Percentiles rank a stretch among this genome's conserved stretches.
These are phyloP conservation scores for Anaspis maculata DNA, from an alignment of 2,888 invertebrate species.

Conservation along the genomic window DNA sequence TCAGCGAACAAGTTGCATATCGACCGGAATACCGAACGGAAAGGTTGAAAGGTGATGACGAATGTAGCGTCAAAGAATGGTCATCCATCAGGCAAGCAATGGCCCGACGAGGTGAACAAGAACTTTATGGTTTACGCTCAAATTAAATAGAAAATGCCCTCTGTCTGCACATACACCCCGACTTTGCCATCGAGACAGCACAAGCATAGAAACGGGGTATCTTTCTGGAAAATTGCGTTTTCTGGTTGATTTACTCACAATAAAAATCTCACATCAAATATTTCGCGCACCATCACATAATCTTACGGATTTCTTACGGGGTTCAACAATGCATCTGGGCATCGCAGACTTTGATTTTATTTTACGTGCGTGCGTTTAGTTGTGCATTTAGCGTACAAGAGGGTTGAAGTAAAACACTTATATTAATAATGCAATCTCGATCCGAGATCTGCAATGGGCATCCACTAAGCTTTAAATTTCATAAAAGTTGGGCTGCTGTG, in stretches of 20 bases:
- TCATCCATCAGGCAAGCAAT: slow-evolving; percentile 30
- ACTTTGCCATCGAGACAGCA: slow-evolving; percentile 5
- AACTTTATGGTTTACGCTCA: slow-evolving; percentile 19
- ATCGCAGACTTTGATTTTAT: too few relatives aligned
- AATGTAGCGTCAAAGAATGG: slow-evolving; percentile 29
- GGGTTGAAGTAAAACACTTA: too few relatives aligned
- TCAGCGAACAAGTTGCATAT: slow-evolving; percentile 2
- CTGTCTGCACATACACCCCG: too few relatives aligned
- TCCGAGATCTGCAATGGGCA: slow-evolving; percentile 19
- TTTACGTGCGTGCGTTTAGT: too few relatives aligned
- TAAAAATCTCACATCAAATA: too few relatives aligned
- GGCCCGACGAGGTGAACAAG: slow-evolving; percentile 24
- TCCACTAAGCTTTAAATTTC: slow-evolving; percentile 22
- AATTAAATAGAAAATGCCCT: slow-evolving; percentile 15
- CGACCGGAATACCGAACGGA: slow-evolving; percentile 5
- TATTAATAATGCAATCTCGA: not conserved
- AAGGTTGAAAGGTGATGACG: too few relatives aligned
- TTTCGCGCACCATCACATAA: too few relatives aligned
- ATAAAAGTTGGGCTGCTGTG: slow-evolving; percentile 22
- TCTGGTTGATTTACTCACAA: slow-evolving; percentile 15
- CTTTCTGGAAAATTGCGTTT: slow-evolving; percentile 23
- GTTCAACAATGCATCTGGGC: too few relatives aligned
- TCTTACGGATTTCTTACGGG: too few relatives aligned
- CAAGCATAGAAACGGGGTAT: slow-evolving; percentile 17
- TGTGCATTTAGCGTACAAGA: too few relatives aligned